These are phyloP conservation scores for Synergus gifuensis DNA, from an alignment of 2,888 invertebrate species.

Conservation along the genomic window DNA sequence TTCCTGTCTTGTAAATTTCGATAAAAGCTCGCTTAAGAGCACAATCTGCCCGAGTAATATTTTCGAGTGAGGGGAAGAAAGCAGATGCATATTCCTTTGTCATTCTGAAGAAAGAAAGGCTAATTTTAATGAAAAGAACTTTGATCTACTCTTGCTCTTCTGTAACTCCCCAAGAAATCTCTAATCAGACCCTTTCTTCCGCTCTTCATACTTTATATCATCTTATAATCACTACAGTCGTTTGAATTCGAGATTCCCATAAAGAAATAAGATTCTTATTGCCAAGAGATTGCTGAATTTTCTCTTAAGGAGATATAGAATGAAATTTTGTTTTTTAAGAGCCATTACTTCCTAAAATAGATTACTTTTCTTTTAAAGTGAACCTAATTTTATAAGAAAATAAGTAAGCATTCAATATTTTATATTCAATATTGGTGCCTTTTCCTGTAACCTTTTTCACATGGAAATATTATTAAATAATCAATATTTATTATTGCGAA, in stretches of 20 bases:
- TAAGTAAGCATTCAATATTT: not conserved
- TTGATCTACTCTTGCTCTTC: not conserved
- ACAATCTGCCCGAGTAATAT: constrained; percentile 2
- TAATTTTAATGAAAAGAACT: constrained; percentile 23
- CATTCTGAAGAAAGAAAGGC: not conserved
- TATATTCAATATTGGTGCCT: not conserved
- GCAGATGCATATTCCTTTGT: constrained; percentile 4
- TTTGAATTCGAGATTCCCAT: not conserved
- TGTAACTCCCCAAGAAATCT: not conserved
- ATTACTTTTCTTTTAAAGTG: not conserved
- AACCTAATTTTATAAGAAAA: not conserved
- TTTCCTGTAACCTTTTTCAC: not conserved
- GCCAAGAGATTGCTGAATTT: not conserved
- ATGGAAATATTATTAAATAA: not conserved
- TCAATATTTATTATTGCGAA: too few species aligned
- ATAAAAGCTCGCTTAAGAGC: constrained; percentile 25
- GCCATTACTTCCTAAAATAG: not conserved
- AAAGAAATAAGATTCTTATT: not conserved
- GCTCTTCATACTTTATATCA: constrained; percentile 2
- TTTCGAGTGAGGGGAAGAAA: constrained; percentile 17
- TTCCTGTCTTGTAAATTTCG: constrained; percentile 14
- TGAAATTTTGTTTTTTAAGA: not conserved
- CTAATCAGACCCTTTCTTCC: not conserved
- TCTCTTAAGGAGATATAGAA: not conserved
- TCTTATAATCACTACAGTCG: not conserved